These are phyloP conservation scores for Bufotes viridis DNA, from an alignment of 2,797 vertebrate species.

Conservation along the genomic window DNA sequence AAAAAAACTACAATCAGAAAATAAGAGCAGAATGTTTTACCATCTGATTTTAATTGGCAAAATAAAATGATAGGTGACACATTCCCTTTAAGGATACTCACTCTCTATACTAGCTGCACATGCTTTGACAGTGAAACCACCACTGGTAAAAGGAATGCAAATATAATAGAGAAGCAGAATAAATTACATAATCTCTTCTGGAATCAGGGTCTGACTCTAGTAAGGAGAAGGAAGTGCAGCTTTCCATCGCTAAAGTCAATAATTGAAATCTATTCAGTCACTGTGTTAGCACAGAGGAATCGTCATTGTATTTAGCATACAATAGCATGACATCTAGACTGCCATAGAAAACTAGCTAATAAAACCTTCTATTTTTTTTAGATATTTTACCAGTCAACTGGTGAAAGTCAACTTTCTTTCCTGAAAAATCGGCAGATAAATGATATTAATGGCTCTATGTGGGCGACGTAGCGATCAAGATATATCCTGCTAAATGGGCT, in stretches of 20 bases:
- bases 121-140: background rate
- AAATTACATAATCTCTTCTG: background rate
- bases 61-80: background rate
- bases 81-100: background rate
- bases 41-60: too few relatives aligned
- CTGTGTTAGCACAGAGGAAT: background rate
- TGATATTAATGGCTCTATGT: conserved; percentile 20
- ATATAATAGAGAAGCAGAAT: background rate
- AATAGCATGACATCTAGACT: background rate
- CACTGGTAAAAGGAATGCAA: background rate
- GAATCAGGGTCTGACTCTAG: background rate
- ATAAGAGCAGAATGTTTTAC: too few relatives aligned
- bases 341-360: background rate
- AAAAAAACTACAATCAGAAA: too few relatives aligned
- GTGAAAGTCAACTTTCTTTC: background rate
- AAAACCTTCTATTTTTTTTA: background rate
- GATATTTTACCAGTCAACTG: background rate
- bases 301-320: background rate
- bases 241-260: background rate
- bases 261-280: background rate
- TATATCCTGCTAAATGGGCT: conserved; percentile 5
- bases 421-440: conserved; percentile 15
- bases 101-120: background rate
- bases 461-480: background rate
- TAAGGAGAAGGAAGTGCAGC: background rate